Percentiles rank a stretch among this genome's conserved stretches.
Evolutionary conservation across 2,113 vertebrate species (phyloP).

Genomic region (Emberiza fucata): DNA sequence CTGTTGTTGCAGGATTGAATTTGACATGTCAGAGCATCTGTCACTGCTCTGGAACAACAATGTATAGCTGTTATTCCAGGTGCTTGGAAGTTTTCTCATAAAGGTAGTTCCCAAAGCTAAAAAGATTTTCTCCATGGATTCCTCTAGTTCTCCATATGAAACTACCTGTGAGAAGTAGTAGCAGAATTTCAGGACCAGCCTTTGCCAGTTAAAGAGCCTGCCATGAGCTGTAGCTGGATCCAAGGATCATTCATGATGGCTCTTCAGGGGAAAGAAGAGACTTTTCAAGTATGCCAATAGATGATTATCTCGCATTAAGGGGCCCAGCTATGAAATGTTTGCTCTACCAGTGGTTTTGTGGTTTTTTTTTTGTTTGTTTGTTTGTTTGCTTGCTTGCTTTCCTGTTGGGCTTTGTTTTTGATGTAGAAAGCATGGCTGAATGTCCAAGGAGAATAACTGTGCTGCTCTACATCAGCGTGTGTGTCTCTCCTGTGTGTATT

Average conservation of each 20-base stretch:
- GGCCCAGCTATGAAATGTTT: neutral
- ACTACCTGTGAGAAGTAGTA: neutral
- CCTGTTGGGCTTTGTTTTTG: neutral
- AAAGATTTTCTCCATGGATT: neutral
- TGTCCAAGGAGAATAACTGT: neutral
- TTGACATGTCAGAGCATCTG: neutral
- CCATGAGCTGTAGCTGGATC: neutral
- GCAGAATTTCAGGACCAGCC: neutral
- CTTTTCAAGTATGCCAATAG: neutral
- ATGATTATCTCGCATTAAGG: neutral
- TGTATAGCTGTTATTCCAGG: neutral
- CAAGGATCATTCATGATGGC: neutral
- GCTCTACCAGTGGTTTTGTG: neutral
- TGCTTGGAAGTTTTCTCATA: neutral
- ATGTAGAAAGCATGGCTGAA: neutral
- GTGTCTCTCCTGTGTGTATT: fast-evolving
- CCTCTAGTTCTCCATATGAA: neutral
- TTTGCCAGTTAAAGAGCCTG: neutral
- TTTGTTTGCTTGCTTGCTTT: neutral
- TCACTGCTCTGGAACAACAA: neutral
- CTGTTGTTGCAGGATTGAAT: neutral
- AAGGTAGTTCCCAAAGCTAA: neutral
- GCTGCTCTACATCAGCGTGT: fast-evolving
- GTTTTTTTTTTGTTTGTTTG: too few relatives aligned
- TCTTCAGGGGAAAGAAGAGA: neutral